These are phyloP conservation scores for Drosophila carrolli DNA, from an alignment of 1,140 invertebrate genomes.

Conservation along the genomic window DNA sequence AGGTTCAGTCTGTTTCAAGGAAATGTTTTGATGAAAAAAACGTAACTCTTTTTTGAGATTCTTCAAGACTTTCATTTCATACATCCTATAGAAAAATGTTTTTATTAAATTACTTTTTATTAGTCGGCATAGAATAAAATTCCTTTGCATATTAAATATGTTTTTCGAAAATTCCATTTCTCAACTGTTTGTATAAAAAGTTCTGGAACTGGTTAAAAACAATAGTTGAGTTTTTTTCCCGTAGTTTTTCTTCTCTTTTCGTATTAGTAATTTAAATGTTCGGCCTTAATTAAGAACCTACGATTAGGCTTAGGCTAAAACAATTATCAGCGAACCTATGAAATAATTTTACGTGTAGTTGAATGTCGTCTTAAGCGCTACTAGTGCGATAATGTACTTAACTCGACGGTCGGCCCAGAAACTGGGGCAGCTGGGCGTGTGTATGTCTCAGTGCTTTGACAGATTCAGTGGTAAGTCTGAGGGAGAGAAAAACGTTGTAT, in stretches of 20 bases:
- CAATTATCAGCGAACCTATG: conserved; percentile 72
- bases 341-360: conserved; percentile 62
- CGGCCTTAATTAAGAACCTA: conserved; percentile 63
- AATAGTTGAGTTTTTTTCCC: conserved; percentile 41
- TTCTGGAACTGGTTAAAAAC: conserved; percentile 52
- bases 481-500: conserved; percentile 24
- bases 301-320: conserved; percentile 60
- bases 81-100: conserved; percentile 53
- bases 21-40: conserved; percentile 78
- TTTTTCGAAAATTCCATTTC: conserved; percentile 48
- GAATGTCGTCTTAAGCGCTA: conserved; percentile 73
- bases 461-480: conserved; percentile 84
- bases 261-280: conserved; percentile 18
- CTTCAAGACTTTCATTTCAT: conserved; percentile 68
- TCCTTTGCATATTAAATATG: conserved; percentile 65
- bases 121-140: conserved; percentile 49
- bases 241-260: conserved; percentile 31
- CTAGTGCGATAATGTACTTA: conserved; percentile 75
- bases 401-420: conserved; percentile 67
- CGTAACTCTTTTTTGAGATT: conserved; percentile 73
- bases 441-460: conserved; percentile 81
- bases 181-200: conserved; percentile 56
- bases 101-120: conserved; percentile 19
- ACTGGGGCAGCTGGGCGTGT: conserved; percentile 65
- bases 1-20: conserved; percentile 80